Conservation (phyloP, 2,888 invertebrate species). For the Gisinianus flammeolus region DNA sequence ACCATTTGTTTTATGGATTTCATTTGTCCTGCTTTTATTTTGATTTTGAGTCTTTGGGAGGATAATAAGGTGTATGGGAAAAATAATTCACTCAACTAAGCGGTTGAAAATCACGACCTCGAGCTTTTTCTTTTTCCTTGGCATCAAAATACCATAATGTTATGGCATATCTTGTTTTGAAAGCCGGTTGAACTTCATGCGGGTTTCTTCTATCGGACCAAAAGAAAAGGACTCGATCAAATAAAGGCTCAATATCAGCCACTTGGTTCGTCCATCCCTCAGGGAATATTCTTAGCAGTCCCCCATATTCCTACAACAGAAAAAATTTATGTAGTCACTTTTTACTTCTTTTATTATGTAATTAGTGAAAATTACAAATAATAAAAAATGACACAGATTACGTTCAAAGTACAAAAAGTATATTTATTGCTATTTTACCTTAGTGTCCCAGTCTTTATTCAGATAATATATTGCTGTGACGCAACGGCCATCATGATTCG, state of each 20-base stretch:
- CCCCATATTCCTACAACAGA: constrained; percentile 69
- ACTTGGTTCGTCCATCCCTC: constrained; percentile 80
- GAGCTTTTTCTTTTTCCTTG: constrained; percentile 78
- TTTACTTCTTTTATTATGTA: neutral
- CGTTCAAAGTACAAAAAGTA: no score
- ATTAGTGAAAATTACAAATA: no score
- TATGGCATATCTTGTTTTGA: constrained; percentile 84
- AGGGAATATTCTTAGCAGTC: constrained; percentile 89
- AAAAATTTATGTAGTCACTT: neutral
- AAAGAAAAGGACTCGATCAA: constrained; percentile 93
- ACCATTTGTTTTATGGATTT: no score
- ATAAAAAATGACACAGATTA: no score
- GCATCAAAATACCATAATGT: constrained; percentile 93
- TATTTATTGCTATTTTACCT: no score
- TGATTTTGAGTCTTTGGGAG: no score
- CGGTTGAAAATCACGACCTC: constrained; percentile 8
- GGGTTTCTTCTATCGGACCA: constrained; percentile 98
- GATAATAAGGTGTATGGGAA: no score
- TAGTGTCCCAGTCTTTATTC: constrained; percentile 90
- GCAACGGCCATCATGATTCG: constrained; percentile 93
- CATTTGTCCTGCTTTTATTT: no score
- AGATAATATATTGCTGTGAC: constrained; percentile 98
- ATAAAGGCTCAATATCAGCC: constrained; percentile 90
- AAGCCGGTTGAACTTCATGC: constrained; percentile 94
- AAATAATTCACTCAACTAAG: no score